Percentiles rank a stretch among this genome's conserved stretches.
Conservation (phyloP, 2,797 vertebrate species). For the Eurystomus glaucurus region DNA sequence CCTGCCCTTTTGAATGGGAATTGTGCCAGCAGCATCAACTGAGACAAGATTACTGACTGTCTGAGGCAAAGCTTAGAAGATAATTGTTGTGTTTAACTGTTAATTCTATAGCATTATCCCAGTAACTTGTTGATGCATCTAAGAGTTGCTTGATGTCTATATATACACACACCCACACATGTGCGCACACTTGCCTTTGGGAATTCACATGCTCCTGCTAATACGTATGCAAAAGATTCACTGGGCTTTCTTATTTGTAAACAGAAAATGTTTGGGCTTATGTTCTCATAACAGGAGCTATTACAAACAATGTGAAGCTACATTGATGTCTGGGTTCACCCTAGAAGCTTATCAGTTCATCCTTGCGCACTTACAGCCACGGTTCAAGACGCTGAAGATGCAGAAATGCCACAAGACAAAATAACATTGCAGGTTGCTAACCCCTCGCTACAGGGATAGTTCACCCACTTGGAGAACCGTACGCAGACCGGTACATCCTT, state of each 20-base stretch:
- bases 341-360: constrained; percentile 88
- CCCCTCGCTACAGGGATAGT: constrained; percentile 68
- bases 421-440: constrained; percentile 79
- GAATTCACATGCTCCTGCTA: not conserved
- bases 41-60: not conserved
- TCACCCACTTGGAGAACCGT: constrained; percentile 84
- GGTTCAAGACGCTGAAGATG: constrained; percentile 80
- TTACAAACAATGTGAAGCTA: constrained; percentile 81
- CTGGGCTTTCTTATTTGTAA: constrained; percentile 71
- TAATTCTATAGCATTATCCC: constrained; percentile 25
- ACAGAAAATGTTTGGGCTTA: constrained; percentile 83
- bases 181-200: not conserved
- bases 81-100: constrained; percentile 36
- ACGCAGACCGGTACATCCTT: constrained; percentile 81
- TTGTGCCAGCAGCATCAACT: constrained; percentile 21
- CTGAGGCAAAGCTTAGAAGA: constrained; percentile 7
- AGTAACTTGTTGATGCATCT: constrained; percentile 3
- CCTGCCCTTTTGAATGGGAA: not conserved
- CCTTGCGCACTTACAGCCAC: constrained; percentile 80
- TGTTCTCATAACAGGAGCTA: constrained; percentile 79
- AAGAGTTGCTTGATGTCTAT: constrained; percentile 1
- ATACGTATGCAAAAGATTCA: not conserved
- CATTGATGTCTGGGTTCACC: constrained; percentile 83
- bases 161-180: not conserved
- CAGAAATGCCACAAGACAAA: constrained; percentile 77